Evolutionary conservation across 2,888 invertebrate species (phyloP).

Genomic region (Macrosoma leucophasiata): DNA sequence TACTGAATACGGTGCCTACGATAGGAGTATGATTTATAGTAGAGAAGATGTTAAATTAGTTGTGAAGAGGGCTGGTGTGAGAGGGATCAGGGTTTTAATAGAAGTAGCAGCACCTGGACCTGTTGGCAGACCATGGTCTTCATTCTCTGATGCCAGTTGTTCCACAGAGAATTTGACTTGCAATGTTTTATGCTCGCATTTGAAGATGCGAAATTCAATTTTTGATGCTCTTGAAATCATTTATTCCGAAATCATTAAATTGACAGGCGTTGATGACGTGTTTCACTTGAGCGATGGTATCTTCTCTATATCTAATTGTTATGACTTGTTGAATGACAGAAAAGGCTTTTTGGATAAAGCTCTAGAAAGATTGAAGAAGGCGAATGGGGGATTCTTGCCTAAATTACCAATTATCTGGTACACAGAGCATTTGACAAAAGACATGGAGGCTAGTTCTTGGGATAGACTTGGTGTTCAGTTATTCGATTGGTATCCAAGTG

Average conservation of each 20-base stretch:
- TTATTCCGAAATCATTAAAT: conserved; percentile 81
- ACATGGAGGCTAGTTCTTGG: conserved; percentile 66
- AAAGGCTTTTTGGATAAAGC: conserved; percentile 82
- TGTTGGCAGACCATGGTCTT: conserved; percentile 89
- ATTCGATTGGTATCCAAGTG: conserved; percentile 82
- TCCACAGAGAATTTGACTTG: conserved; percentile 51
- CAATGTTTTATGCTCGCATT: conserved; percentile 85
- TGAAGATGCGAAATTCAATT: conserved; percentile 82
- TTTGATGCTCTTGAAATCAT: conserved; percentile 81
- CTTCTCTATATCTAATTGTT: conserved; percentile 81
- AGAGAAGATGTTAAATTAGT: conserved; percentile 80
- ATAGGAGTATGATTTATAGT: conserved; percentile 82
- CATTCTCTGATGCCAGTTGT: conserved; percentile 77
- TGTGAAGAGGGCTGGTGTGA: conserved; percentile 82
- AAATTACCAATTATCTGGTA: conserved; percentile 81
- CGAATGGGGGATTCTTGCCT: conserved; percentile 74
- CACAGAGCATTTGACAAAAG: conserved; percentile 72
- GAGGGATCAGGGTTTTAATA: conserved; percentile 89
- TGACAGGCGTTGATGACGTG: conserved; percentile 83
- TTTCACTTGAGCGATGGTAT: conserved; percentile 87
- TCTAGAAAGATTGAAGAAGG: conserved; percentile 73
- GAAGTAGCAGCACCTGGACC: conserved; percentile 93
- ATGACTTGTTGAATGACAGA: conserved; percentile 81
- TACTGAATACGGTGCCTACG: conserved; percentile 87
- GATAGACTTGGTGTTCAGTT: conserved; percentile 79